Conservation (phyloP, 2,113 vertebrate genomes). For the Nerophis ophidion region DNA sequence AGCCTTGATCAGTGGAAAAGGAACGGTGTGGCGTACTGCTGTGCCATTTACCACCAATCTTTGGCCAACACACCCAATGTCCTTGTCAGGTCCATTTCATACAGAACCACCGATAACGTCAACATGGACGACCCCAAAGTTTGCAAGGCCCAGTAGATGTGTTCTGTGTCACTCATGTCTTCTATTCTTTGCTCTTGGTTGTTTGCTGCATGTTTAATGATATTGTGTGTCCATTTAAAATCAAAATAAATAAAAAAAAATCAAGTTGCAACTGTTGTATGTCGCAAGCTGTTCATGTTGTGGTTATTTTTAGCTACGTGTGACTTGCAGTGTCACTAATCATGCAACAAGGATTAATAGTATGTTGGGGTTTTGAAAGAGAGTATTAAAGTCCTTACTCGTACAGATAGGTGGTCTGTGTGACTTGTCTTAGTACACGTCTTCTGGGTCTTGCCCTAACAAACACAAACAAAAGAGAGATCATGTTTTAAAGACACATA, state of each 20-base stretch:
- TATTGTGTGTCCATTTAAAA: conserved; percentile 55
- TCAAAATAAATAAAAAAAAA: conserved; percentile 54
- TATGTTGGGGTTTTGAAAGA: neutral
- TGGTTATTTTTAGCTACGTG: conserved; percentile 17
- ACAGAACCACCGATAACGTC: conserved; percentile 30
- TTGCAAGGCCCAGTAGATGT: conserved; percentile 56
- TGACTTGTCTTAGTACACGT: conserved; percentile 34
- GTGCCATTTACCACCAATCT: conserved; percentile 65
- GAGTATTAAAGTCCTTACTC: too few species aligned
- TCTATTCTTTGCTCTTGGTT: conserved; percentile 46
- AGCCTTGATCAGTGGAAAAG: conserved; percentile 24
- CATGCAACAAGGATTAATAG: neutral
- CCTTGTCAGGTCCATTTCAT: conserved; percentile 57
- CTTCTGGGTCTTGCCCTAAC: conserved; percentile 46
- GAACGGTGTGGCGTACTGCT: conserved; percentile 43
- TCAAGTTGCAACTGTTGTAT: conserved; percentile 46
- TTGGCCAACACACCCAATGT: conserved; percentile 15
- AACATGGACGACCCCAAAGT: conserved; percentile 46
- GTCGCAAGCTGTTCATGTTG: conserved; percentile 46
- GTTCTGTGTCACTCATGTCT: conserved; percentile 37
- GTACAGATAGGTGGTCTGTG: conserved; percentile 5
- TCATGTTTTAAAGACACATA: neutral
- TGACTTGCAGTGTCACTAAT: neutral
- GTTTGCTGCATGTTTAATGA: conserved; percentile 50
- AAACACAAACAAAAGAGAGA: neutral